These are phyloP conservation scores for Apis laboriosa DNA, from an alignment of 1,140 invertebrate species.

Conservation along the genomic window DNA sequence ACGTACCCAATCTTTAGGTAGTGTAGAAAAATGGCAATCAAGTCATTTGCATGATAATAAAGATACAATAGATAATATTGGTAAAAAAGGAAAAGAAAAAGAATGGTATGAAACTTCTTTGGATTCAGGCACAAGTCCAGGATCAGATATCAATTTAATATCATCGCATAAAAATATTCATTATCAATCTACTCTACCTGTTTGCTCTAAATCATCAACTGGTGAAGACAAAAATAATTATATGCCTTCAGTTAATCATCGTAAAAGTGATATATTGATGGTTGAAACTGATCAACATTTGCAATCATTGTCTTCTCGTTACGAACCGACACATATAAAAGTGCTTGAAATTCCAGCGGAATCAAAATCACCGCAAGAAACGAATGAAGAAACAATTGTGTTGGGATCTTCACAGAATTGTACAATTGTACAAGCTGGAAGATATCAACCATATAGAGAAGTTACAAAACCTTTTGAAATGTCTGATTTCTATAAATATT, in stretches of 20 bases:
- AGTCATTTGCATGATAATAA: slow-evolving; percentile 66
- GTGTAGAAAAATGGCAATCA: slow-evolving; percentile 81
- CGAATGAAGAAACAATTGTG: slow-evolving; percentile 80
- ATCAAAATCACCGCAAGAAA: slow-evolving; percentile 71
- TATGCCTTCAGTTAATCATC: slow-evolving; percentile 43
- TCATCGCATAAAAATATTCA: slow-evolving; percentile 70
- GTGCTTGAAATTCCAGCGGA: slow-evolving; percentile 78
- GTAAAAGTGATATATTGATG: slow-evolving; percentile 63
- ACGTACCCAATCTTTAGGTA: slow-evolving; percentile 84
- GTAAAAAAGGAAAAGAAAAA: slow-evolving; percentile 81
- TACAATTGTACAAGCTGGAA: slow-evolving; percentile 91
- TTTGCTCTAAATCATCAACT: slow-evolving; percentile 1
- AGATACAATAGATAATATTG: slow-evolving; percentile 68
- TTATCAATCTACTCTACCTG: slow-evolving; percentile 48
- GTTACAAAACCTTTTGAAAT: slow-evolving; percentile 98
- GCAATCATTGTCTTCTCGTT: slow-evolving; percentile 54
- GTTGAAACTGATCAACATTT: slow-evolving; percentile 42
- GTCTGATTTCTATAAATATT: slow-evolving; percentile 98
- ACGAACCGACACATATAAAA: slow-evolving; percentile 60
- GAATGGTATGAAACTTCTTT: slow-evolving; percentile 89
- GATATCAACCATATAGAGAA: slow-evolving; percentile 95
- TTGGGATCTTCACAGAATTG: slow-evolving; percentile 89
- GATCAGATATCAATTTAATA: slow-evolving; percentile 42
- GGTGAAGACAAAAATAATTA: slow-evolving; percentile 47
- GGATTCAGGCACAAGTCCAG: slow-evolving; percentile 81